A percentile compares a stretch with the other conserved stretches of the same genome.
These are phyloP conservation scores for Agonopterix subpropinquella DNA, from an alignment of 2,888 invertebrate genomes.

Conservation along the genomic window DNA sequence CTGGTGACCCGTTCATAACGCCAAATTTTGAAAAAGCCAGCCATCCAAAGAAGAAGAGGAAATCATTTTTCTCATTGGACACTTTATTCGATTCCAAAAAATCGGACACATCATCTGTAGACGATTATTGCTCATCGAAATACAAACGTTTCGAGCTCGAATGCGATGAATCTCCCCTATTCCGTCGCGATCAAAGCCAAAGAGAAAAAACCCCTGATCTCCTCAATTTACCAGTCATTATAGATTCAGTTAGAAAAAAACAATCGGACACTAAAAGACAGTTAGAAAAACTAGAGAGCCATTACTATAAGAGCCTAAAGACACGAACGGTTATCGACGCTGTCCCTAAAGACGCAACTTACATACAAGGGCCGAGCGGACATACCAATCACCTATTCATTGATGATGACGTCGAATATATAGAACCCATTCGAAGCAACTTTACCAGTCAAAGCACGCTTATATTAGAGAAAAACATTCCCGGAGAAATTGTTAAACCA, in stretches of 20 bases:
- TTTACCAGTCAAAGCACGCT: slow-evolving; percentile 69
- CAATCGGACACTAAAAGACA: slow-evolving; percentile 63
- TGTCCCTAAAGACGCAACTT: slow-evolving; percentile 62
- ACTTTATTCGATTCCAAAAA: slow-evolving; percentile 69
- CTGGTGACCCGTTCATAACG: slow-evolving; percentile 42
- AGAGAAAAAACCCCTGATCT: slow-evolving; percentile 63
- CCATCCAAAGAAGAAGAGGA: slow-evolving; percentile 66
- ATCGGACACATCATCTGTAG: slow-evolving; percentile 67
- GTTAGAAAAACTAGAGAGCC: slow-evolving; percentile 65
- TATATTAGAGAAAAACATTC: slow-evolving; percentile 57
- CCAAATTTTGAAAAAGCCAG: slow-evolving; percentile 55
- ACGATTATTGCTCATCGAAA: slow-evolving; percentile 70
- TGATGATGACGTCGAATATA: slow-evolving; percentile 67
- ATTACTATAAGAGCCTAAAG: slow-evolving; percentile 64
- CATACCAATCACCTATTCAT: slow-evolving; percentile 50
- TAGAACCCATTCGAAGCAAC: slow-evolving; percentile 68
- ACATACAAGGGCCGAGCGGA: slow-evolving; percentile 59
- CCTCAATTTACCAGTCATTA: slow-evolving; percentile 61
- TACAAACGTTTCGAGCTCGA: slow-evolving; percentile 70
- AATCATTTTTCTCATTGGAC: slow-evolving; percentile 70
- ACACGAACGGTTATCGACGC: slow-evolving; percentile 60
- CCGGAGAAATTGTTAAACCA: slow-evolving; percentile 33
- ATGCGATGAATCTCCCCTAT: slow-evolving; percentile 67
- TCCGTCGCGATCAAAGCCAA: slow-evolving; percentile 41
- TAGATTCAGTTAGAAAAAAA: slow-evolving; percentile 64